These are phyloP conservation scores for Glyphotaelius pellucidus DNA, from an alignment of 2,888 invertebrate genomes.

Conservation along the genomic window DNA sequence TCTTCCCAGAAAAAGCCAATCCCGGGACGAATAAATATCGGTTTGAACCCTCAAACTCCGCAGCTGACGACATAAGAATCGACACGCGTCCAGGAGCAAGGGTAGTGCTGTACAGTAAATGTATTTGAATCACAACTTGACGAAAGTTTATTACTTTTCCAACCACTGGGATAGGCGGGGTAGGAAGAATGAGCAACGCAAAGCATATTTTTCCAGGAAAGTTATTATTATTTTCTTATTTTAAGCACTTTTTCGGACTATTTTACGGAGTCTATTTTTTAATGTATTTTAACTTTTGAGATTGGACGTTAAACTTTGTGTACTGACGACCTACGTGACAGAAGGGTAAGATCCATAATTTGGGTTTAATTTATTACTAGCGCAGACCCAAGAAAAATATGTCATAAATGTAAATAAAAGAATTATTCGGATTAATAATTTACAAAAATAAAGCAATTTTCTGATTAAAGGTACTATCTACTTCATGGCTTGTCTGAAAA, in stretches of 20 bases:
- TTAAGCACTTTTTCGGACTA: too few relatives aligned
- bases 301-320: not conserved
- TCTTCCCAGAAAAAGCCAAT: not conserved
- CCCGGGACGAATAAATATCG: not conserved
- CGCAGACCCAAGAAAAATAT: too few relatives aligned
- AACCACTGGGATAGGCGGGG: not conserved
- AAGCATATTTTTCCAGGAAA: not conserved
- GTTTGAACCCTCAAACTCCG: not conserved
- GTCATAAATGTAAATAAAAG: too few relatives aligned
- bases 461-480: too few relatives aligned
- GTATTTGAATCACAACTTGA: not conserved
- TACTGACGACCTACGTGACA: not conserved
- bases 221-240: too few relatives aligned
- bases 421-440: too few relatives aligned
- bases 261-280: not conserved
- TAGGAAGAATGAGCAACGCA: not conserved
- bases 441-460: too few relatives aligned
- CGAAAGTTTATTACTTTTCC: not conserved
- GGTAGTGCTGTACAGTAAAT: not conserved
- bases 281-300: not conserved
- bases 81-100: not conserved
- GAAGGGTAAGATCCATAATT: not conserved
- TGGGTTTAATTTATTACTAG: too few relatives aligned
- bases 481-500: too few relatives aligned
- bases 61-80: not conserved